These are phyloP conservation scores for Chelon auratus DNA, from an alignment of 2,797 vertebrate genomes.

Conservation along the genomic window DNA sequence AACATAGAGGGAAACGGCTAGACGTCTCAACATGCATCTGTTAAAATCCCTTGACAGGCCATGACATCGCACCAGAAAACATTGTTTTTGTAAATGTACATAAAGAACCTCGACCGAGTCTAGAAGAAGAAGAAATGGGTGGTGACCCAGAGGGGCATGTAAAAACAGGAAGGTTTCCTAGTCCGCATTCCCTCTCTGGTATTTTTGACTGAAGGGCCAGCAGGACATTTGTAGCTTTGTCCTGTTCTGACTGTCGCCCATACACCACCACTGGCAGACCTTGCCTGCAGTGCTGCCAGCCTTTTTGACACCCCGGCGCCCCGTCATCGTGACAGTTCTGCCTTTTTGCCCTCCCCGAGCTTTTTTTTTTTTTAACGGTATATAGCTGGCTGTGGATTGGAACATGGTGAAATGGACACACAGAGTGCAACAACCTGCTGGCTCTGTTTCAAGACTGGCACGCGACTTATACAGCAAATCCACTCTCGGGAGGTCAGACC, in stretches of 20 bases:
- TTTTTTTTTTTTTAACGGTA: conserved; percentile 24
- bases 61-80: no score
- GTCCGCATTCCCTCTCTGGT: conserved; percentile 9
- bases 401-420: conserved; percentile 56
- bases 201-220: conserved; percentile 32
- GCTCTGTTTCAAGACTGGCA: conserved; percentile 37
- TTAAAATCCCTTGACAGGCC: no score
- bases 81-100: neutral
- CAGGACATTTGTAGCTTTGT: conserved; percentile 48
- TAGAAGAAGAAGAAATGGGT: conserved; percentile 2
- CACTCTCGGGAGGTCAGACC: conserved; percentile 26
- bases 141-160: conserved; percentile 21
- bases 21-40: no score
- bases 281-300: conserved; percentile 66
- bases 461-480: conserved; percentile 6
- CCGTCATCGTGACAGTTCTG: conserved; percentile 61
- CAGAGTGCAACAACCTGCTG: conserved; percentile 44
- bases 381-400: conserved; percentile 54
- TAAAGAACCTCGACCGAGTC: conserved; percentile 1
- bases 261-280: conserved; percentile 61
- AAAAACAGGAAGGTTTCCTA: conserved; percentile 21
- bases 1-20: no score
- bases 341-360: conserved; percentile 51
- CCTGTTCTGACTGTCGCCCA: conserved; percentile 40
- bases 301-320: conserved; percentile 53